These are phyloP conservation scores for Trachymyrmex cornetzi DNA, from an alignment of 1,140 invertebrate species.

Conservation along the genomic window DNA sequence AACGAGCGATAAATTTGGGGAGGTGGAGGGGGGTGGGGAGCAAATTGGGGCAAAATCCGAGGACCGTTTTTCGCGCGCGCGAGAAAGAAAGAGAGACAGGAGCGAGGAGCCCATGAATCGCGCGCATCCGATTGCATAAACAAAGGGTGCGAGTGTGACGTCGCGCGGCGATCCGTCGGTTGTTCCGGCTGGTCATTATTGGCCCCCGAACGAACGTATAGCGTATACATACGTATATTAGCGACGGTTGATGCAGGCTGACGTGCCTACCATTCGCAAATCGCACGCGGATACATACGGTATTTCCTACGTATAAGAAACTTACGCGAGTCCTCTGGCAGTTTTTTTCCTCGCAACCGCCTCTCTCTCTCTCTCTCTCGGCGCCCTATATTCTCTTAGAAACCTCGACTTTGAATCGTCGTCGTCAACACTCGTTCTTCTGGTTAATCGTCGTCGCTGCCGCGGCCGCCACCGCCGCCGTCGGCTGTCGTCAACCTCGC, in stretches of 20 bases:
- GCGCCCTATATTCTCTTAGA: constrained; percentile 58
- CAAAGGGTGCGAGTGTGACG: constrained; percentile 20
- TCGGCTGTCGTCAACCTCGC: constrained; percentile 26
- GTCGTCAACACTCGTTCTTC: constrained; percentile 28
- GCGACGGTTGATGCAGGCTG: too few relatives aligned
- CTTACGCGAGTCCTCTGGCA: constrained; percentile 63
- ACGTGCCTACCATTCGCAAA: neutral
- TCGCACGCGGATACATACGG: constrained; percentile 66
- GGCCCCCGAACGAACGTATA: neutral
- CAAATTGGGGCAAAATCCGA: neutral
- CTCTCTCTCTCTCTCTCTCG: constrained; percentile 14
- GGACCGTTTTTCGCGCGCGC: neutral
- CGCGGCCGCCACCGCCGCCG: constrained; percentile 26
- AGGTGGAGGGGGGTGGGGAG: too few relatives aligned
- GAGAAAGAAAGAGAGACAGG: neutral
- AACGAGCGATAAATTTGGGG: neutral
- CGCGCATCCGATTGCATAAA: constrained; percentile 39
- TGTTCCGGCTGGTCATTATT: neutral
- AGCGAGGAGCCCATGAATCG: neutral
- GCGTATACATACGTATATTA: too few relatives aligned
- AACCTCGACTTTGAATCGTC: constrained; percentile 37
- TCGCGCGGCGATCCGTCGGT: neutral
- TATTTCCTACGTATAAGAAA: constrained; percentile 56
- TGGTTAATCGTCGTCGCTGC: neutral
- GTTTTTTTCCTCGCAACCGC: constrained; percentile 34